Base-by-base conservation (phyloP, 2,113 vertebrate species). In the Megaceryle torquata region DNA sequence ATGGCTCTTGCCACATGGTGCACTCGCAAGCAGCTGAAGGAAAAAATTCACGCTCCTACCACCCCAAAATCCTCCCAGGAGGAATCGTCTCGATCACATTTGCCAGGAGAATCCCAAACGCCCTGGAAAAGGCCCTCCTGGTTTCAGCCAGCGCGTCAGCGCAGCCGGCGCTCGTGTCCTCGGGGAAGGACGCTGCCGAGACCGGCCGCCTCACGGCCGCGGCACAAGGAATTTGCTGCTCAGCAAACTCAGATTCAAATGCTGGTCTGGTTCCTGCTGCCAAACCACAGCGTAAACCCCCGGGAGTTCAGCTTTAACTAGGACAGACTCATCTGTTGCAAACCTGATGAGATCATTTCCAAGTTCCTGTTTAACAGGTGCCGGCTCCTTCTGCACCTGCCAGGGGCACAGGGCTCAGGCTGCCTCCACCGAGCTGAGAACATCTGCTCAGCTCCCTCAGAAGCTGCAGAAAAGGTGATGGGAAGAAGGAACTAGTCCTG, bases 341-440 rank as follows among this genome's bases (percentile, higher is more conserved):
- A 67, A 74, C 90, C 60, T 4, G 75, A 89, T 96, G 96, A 96
- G 93, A 72, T 95, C 92, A 93, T 84, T 90, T 68, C 86, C 83
- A 82, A 94, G 95, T 96, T 96, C 95, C 95, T 95, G 91, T 64
- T 91, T 81, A 86, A 91, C 95, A 96, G 95, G 95, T 96, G 95
- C 83, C 85, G 88, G 92, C 83, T 95, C 90, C 84, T 82, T 50
- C 92, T 90, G 95, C 93, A 84, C 96, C 96, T 94, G 91, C 93
- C 68, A 6, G 3, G 37, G 41, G 91, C 86, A 22, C 6, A 46
- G 74, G 37, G 88, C 61, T 25, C 78, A 7, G 70, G 53, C 61
- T 43, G 86, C 63, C 82, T 67, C 70, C 82, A 13, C 9, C 79
- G 9, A 1, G 43, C 86, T 5, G 37, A 43, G 74, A 82, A 82